Evolutionary conservation across 1,140 invertebrate genomes (phyloP).

Genomic region (Plectrocnemia conspersa): DNA sequence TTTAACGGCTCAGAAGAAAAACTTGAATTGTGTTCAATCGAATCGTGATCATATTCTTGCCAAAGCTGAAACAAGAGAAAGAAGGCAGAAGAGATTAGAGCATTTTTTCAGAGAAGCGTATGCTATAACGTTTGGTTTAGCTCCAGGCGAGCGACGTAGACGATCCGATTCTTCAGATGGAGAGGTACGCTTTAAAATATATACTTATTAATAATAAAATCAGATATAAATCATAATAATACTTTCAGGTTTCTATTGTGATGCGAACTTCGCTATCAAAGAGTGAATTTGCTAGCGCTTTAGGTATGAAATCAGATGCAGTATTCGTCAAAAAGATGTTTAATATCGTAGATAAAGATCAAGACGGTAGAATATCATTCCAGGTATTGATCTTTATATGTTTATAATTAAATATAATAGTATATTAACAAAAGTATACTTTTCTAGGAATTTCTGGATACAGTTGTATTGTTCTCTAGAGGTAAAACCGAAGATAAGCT

Average conservation of each 20-base stretch:
- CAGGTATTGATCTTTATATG: constrained; percentile 53
- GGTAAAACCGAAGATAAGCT: constrained; percentile 95
- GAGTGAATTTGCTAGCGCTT: constrained; percentile 92
- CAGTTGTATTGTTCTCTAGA: constrained; percentile 84
- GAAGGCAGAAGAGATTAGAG: constrained; percentile 88
- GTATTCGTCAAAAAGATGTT: constrained; percentile 99
- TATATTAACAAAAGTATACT: constrained; percentile 6
- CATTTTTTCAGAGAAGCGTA: constrained; percentile 99
- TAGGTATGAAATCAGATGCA: constrained; percentile 94
- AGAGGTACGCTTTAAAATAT: constrained; percentile 46
- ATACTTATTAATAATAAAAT: constrained; percentile 3
- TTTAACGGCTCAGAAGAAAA: constrained; percentile 76
- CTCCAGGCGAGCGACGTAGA: constrained; percentile 66
- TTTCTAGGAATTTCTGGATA: constrained; percentile 87
- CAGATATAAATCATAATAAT: constrained; percentile 8
- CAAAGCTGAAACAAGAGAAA: constrained; percentile 92
- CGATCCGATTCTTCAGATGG: constrained; percentile 71
- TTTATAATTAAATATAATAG: background rate
- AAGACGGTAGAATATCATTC: constrained; percentile 93
- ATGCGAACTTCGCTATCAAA: constrained; percentile 92
- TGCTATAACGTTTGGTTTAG: constrained; percentile 85
- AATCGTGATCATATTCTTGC: constrained; percentile 82
- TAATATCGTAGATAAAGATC: constrained; percentile 94
- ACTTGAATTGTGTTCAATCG: constrained; percentile 62
- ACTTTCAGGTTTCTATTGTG: constrained; percentile 61